These are phyloP conservation scores for Nezara viridula DNA, from an alignment of 2,888 invertebrate genomes.

Conservation along the genomic window DNA sequence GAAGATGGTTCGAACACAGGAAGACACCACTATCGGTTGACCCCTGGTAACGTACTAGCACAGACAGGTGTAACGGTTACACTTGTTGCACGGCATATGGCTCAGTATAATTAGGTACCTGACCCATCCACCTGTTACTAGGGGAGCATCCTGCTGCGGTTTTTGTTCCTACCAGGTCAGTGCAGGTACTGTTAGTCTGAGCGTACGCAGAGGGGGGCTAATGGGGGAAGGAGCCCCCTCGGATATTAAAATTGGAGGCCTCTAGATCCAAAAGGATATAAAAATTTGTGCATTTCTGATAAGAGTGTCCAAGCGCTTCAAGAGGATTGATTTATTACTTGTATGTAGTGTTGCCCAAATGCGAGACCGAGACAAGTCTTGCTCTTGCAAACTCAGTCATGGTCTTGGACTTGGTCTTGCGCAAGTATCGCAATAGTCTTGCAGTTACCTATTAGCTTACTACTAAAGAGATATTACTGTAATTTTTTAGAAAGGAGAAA, in stretches of 20 bases:
- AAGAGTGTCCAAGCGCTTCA: too few species aligned
- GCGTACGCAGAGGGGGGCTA: background rate
- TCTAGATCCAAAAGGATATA: background rate
- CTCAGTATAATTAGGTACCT: constrained; percentile 45
- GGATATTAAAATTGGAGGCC: background rate
- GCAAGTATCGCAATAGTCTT: too few species aligned
- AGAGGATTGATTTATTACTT: too few species aligned
- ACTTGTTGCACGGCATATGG: constrained; percentile 56
- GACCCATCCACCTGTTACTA: constrained; percentile 44
- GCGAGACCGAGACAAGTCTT: too few species aligned
- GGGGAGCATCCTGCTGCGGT: constrained; percentile 51
- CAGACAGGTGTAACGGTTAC: constrained; percentile 56
- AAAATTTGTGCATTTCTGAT: too few species aligned
- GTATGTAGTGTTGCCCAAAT: too few species aligned
- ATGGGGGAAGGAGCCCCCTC: background rate
- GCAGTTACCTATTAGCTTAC: too few species aligned
- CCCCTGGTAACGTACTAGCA: constrained; percentile 51
- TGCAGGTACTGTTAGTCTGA: constrained; percentile 22
- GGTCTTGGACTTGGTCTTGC: too few species aligned
- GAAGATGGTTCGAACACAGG: background rate
- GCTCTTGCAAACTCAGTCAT: too few species aligned
- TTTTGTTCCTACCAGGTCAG: constrained; percentile 20
- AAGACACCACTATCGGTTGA: background rate
- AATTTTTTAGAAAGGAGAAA: too few species aligned
- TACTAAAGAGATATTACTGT: too few species aligned